Percentiles rank a stretch among this genome's conserved stretches.
Evolutionary conservation across 2,113 vertebrate species (phyloP).

Genomic region (Formicarius rufipectus): DNA sequence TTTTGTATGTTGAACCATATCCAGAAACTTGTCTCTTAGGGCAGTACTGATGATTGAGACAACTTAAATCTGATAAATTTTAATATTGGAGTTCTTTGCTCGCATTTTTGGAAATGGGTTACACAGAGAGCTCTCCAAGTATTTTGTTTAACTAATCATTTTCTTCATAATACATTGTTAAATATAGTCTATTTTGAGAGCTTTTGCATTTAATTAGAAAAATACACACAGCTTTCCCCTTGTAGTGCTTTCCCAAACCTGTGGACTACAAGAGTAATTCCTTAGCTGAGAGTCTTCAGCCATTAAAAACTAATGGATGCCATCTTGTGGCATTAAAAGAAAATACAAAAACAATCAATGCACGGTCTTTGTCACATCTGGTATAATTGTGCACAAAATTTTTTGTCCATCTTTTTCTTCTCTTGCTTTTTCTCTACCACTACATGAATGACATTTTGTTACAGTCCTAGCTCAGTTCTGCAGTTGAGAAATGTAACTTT

Average conservation of each 20-base stretch:
- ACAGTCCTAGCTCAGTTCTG: neutral
- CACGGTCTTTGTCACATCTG: neutral
- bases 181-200: neutral
- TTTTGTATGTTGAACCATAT: neutral
- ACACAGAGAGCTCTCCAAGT: neutral
- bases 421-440: neutral
- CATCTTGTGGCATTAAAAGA: constrained; percentile 61
- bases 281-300: too few relatives aligned
- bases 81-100: neutral
- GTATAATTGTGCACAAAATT: neutral
- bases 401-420: neutral
- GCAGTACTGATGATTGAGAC: neutral
- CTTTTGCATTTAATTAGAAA: neutral
- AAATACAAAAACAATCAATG: neutral
- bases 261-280: neutral
- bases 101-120: neutral
- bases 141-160: neutral
- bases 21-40: neutral
- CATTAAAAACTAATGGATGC: constrained; percentile 54
- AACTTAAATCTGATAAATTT: neutral
- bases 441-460: neutral
- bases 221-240: rapidly evolving
- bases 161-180: neutral
- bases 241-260: neutral
- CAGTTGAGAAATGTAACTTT: neutral